A percentile compares a stretch with the other conserved stretches of the same genome.
These are phyloP conservation scores for Eretmochelys imbricata DNA, from an alignment of 2,113 vertebrate species.

Conservation along the genomic window DNA sequence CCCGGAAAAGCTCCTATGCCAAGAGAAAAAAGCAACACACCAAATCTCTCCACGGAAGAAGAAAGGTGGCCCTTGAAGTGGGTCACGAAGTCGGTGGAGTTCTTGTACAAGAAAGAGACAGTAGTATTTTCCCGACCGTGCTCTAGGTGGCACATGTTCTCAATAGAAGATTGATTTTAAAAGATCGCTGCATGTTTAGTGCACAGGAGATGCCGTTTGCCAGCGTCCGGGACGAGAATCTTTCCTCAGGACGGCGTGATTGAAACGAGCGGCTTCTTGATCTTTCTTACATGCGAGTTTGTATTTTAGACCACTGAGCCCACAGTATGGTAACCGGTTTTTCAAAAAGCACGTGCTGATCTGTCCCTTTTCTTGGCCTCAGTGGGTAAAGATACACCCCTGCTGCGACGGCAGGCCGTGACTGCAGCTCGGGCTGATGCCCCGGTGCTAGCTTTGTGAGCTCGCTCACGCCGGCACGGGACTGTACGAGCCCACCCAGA, in stretches of 20 bases:
- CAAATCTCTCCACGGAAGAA: neutral
- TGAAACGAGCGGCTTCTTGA: neutral
- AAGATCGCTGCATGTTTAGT: accelerated
- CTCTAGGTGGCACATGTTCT: slow-evolving; percentile 67
- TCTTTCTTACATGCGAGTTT: neutral
- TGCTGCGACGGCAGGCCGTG: neutral
- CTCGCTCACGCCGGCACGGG: too few relatives aligned
- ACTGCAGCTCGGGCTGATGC: neutral
- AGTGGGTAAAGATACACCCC: accelerated
- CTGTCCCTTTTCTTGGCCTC: neutral
- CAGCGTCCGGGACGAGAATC: neutral
- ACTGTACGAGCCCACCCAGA: neutral
- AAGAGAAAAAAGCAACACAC: neutral
- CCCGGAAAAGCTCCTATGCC: neutral
- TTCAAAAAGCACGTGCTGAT: neutral
- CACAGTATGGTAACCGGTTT: neutral
- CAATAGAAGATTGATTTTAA: slow-evolving; percentile 44
- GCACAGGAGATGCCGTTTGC: neutral
- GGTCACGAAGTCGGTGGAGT: neutral
- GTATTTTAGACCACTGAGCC: neutral
- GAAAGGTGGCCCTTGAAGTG: too few relatives aligned
- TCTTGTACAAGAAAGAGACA: neutral
- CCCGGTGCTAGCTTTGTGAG: neutral
- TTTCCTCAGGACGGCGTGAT: neutral
- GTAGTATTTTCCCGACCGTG: neutral